Evolutionary conservation across 2,888 invertebrate genomes (phyloP).

Genomic region (Ectemnius continuus): DNA sequence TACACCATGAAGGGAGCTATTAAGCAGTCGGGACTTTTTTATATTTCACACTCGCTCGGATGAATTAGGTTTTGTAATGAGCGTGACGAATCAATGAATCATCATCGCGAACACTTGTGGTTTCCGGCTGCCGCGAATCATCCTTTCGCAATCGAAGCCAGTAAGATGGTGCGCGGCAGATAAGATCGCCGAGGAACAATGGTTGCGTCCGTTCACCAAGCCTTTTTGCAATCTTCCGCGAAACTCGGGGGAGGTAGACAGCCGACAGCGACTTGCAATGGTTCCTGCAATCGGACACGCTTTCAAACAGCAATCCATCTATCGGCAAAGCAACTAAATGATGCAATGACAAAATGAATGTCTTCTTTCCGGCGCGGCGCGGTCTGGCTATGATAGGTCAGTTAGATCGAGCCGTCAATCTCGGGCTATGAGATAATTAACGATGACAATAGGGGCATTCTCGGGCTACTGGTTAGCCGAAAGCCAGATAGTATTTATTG

Average conservation of each 20-base stretch:
- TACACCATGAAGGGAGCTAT: constrained; percentile 23
- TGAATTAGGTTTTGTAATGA: constrained; percentile 40
- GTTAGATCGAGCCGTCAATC: background rate
- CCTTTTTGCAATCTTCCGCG: background rate
- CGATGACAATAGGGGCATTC: background rate
- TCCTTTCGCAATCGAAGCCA: constrained; percentile 29
- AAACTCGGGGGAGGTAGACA: background rate
- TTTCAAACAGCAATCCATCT: background rate
- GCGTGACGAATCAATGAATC: constrained; percentile 47
- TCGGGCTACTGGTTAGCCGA: background rate
- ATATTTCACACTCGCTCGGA: constrained; percentile 4
- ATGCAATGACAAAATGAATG: background rate
- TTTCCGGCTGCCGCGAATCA: constrained; percentile 45
- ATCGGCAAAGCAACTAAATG: background rate
- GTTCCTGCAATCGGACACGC: background rate
- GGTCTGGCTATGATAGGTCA: background rate
- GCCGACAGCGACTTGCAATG: background rate
- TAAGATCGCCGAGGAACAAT: background rate
- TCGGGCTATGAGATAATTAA: background rate
- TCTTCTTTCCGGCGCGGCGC: background rate
- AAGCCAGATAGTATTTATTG: too few species aligned
- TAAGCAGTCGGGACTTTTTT: constrained; percentile 9
- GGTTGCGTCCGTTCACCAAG: background rate
- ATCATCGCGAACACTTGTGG: constrained; percentile 24
- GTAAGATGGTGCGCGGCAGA: background rate